These are phyloP conservation scores for Amphibalanus amphitrite DNA, from an alignment of 1,140 invertebrate genomes.

Conservation along the genomic window DNA sequence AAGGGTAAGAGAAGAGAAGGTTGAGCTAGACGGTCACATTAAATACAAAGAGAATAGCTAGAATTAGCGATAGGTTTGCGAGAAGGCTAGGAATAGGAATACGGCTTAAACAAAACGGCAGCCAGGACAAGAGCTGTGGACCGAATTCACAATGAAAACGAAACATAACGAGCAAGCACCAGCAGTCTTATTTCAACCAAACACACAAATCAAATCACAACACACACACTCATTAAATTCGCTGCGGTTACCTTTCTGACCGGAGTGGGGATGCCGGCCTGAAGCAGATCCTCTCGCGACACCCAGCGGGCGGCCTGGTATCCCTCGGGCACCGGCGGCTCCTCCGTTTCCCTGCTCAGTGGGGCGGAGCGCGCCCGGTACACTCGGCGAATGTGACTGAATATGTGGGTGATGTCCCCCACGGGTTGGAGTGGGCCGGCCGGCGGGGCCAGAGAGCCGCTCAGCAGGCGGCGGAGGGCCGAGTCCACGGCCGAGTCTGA, in stretches of 20 bases:
- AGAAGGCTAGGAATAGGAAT: no score
- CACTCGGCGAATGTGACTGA: constrained; percentile 19
- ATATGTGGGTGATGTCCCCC: constrained; percentile 17
- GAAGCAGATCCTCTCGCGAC: constrained; percentile 12
- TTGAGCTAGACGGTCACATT: no score
- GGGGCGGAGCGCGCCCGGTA: constrained; percentile 16
- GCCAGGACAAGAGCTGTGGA: no score
- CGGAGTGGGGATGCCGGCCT: constrained; percentile 17
- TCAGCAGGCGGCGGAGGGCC: neutral
- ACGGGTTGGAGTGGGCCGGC: constrained; percentile 7
- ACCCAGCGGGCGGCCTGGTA: constrained; percentile 14
- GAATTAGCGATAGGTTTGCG: no score
- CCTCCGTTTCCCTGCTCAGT: neutral
- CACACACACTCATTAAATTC: no score
- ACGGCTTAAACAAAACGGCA: no score
- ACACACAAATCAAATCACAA: no score
- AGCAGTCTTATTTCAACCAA: no score
- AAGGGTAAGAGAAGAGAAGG: no score
- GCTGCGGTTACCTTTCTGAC: constrained; percentile 19
- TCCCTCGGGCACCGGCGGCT: constrained; percentile 6
- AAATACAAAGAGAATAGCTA: no score
- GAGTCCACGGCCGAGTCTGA: neutral
- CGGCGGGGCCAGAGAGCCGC: constrained; percentile 4
- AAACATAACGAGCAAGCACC: no score
- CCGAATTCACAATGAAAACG: no score